phyloP scores from a whole-genome alignment of 2,797 vertebrate species.

The Dipus sagitta region DNA sequence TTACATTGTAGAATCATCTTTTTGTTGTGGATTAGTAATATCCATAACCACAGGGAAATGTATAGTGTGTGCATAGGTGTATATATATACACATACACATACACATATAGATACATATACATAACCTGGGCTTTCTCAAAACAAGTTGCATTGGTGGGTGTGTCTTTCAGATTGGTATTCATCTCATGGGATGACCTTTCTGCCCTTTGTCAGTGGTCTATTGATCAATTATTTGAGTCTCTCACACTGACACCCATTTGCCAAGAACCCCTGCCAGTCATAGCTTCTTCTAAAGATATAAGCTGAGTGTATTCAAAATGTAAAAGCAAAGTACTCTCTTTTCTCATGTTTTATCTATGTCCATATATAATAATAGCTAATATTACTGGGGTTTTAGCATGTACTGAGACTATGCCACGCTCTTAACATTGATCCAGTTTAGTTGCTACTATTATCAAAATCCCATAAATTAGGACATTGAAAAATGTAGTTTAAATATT shows the following conservation, averaged over 20 bases:
- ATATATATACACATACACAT: no score
- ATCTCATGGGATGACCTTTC: not conserved
- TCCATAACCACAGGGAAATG: not conserved
- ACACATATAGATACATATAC: not conserved
- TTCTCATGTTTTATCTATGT: slow-evolving; percentile 69
- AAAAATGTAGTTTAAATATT: slow-evolving; percentile 8
- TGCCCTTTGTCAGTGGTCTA: not conserved
- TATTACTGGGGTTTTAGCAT: slow-evolving; percentile 16
- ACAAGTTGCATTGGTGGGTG: not conserved
- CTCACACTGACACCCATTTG: not conserved
- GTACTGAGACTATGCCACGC: not conserved
- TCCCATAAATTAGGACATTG: not conserved
- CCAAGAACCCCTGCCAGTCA: slow-evolving; percentile 55
- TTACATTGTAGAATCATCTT: no score
- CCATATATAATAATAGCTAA: slow-evolving; percentile 41
- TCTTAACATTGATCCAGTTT: slow-evolving; percentile 39
- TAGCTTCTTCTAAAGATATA: slow-evolving; percentile 38
- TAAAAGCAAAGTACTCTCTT: slow-evolving; percentile 66
- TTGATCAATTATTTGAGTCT: slow-evolving; percentile 11
- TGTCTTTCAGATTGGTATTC: not conserved
- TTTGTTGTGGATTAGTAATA: no score
- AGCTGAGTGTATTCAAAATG: slow-evolving; percentile 51
- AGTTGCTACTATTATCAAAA: slow-evolving; percentile 2
- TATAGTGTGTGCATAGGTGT: not conserved
- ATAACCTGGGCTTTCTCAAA: not conserved